Base-by-base conservation (phyloP, 2,797 vertebrate genomes). In the Typhlichthys eigenmanni region DNA sequence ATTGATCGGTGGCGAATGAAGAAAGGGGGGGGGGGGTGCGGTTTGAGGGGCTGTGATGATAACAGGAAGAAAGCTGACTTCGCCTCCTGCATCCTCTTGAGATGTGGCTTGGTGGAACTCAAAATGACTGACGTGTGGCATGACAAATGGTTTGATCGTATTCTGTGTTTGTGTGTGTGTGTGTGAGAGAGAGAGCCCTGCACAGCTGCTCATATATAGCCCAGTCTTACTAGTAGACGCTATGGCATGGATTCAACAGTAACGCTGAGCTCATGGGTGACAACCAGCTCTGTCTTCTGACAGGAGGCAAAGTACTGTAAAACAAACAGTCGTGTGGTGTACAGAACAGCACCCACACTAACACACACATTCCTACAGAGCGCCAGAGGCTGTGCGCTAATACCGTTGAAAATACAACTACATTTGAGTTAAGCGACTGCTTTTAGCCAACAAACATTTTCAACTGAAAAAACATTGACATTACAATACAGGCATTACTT, bases 181-280 rank as follows among this genome's bases (percentile, higher is more conserved):
- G 68, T 71, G 64, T 55, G 60, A 50, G 55, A 68, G 38, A 69
- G 9, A 47, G 12, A 19, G 17, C 62, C 59, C 70, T 56, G 79
- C 81, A 82, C 85, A 87, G 84, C 85, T 89, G 87, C 81, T 71
- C 69, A 66, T 67, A 69, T 6, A 32, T 1, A 5, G 85, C 72
- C 75, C 24, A 55, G 66, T 72, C 24, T 76, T 69, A 75, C 74
- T 79, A 85, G 81, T 84, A 90, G 89, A 87, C 82, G 13, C 71
- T 34, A 51, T 87, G 91, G 89, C 88, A 82, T 1, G 13, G 69
- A 65, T 87, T 88, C 90, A 88, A 88, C 71, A 85, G 79, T 82
- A 85, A 85, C 75, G 76, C 86, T 89, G 88, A 89, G 66, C 81
- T 90, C 87, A 89, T 84, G 82, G 81, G 83, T 89, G 87, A 85